Base-by-base conservation (phyloP, 1,140 invertebrate species). In the Popillia japonica region DNA sequence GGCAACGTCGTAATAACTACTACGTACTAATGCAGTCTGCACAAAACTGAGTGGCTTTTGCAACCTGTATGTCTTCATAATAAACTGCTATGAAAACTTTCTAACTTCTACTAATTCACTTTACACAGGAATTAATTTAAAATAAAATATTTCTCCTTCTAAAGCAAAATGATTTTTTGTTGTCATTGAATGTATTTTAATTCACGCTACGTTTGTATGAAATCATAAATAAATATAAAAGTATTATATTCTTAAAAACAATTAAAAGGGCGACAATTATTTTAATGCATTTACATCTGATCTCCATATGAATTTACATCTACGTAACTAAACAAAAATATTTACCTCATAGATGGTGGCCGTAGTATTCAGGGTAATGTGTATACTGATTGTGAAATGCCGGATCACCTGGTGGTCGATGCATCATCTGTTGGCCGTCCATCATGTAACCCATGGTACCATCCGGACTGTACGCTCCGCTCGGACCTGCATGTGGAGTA, bases 381-480 rank as follows among this genome's bases (percentile, higher is more conserved):
- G 91, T 90, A 90, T 96, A 96, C 87, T 95, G 94, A 89, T 95
- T 94, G 90, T 96, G 94, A 92, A 96, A 96, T 89, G 92, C 91
- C 75, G 94, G 93, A 89, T 96, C 95, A 85, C 94, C 94, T 82
- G 95, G 95, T 84, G 95, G 94, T 89, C 96, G 93, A 89, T 96
- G 95, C 94, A 97, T 97, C 95, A 97, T 96, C 85, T 92, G 91
- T 89, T 96, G 95, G 83, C 96, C 95, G 89, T 98, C 96, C 95
- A 98, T 96, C 95, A 97, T 97, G 91, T 98, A 98, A 84, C 96
- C 95, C 94, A 98, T 97, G 85, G 93, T 92, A 83, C 94, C 94
- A 86, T 98, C 96, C 80, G 96, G 96, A 90, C 96, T 97, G 90
- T 98, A 98, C 77, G 95, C 94, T 86, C 96, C 95, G 89, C 95